Conservation (phyloP, 1,140 invertebrate genomes). For the Tetragonula clypearis region DNA sequence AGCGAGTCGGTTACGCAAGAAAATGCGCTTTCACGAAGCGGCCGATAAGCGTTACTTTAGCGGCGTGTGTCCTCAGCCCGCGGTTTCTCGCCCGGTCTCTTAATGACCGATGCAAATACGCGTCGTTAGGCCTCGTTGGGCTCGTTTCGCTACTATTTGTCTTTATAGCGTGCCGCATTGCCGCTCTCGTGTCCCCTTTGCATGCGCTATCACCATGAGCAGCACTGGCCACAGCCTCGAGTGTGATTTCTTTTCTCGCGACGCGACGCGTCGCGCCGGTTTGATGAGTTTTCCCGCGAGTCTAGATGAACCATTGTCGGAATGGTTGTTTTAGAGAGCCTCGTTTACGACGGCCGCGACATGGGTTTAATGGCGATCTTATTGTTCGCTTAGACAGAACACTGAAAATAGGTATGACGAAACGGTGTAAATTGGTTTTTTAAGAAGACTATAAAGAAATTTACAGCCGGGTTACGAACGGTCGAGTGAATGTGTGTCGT, state of each 20-base stretch:
- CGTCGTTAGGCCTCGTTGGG: conserved; percentile 72
- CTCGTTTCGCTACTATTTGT: conserved; percentile 72
- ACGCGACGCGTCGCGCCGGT: background rate
- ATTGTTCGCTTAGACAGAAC: background rate
- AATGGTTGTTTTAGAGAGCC: too few species aligned
- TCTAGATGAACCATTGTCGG: background rate
- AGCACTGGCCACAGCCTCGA: background rate
- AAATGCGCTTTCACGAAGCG: conserved; percentile 33
- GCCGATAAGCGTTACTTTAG: conserved; percentile 57
- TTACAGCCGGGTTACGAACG: background rate
- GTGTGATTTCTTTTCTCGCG: conserved; percentile 8
- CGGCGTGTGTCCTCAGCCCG: conserved; percentile 21
- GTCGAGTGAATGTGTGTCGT: background rate
- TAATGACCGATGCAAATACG: conserved; percentile 74
- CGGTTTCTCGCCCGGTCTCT: conserved; percentile 58
- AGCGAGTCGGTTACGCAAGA: conserved; percentile 36
- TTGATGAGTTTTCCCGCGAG: conserved; percentile 11
- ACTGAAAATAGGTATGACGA: background rate
- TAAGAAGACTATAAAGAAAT: background rate
- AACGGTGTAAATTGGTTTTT: background rate
- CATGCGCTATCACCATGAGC: background rate
- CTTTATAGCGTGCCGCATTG: conserved; percentile 67
- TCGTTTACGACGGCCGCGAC: background rate
- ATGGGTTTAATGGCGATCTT: background rate
- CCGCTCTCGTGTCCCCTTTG: conserved; percentile 49